Evolutionary conservation across 92 coral and sea anemone genomes (phyloP), one percentile per base, ranked within the genome.

Genomic region (Zoanthus sociatus): DNA sequence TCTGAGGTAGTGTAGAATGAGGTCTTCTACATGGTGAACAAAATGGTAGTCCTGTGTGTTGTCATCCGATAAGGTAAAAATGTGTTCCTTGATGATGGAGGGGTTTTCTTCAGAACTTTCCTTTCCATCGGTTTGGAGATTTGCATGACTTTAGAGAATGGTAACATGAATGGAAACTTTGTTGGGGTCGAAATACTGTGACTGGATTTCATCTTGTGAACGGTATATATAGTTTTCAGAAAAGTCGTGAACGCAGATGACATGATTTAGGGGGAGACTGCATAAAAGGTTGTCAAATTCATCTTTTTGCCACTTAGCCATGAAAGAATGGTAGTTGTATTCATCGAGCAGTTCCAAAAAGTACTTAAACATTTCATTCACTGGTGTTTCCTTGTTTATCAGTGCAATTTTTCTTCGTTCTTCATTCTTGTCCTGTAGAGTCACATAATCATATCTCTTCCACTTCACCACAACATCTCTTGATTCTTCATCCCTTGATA

Each of bases 381-480:
- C 89, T 9, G 92, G 88, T 3, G 26, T 26, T 26, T 86, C 78
- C 30, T 93, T 93, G 45, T 33, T 54, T 4, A 93, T 89, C 45
- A 93, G 68, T 75, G 90, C 68, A 46, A 84, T 88, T 87, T 93
- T 83, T 8, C 83, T 60, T 56, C 58, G 82, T 70, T 81, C 86
- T 31, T 84, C 94, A 71, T 81, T 77, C 74, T 87, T 87, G 84
- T 82, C 92, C 60, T 74, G 72, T 12, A 44, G 42, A 74, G 87
- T 84, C 55, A 93, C 86, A 70, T 93, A 93, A 18, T 91, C 96
- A 26, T 91, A 93, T 50, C 87, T 82, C 86, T 85, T 87, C 96
- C 96, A 91, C 51, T 83, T 91, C 32, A 87, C 91, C 76, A 81
- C 72, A 12, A 68, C 69, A 15, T 90, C 96, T 56, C 9, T 61